A percentile compares a stretch with the other conserved stretches of the same genome.
Conservation (phyloP, 35 echinoderm and acorn worm species). For the Amphiura filiformis region DNA sequence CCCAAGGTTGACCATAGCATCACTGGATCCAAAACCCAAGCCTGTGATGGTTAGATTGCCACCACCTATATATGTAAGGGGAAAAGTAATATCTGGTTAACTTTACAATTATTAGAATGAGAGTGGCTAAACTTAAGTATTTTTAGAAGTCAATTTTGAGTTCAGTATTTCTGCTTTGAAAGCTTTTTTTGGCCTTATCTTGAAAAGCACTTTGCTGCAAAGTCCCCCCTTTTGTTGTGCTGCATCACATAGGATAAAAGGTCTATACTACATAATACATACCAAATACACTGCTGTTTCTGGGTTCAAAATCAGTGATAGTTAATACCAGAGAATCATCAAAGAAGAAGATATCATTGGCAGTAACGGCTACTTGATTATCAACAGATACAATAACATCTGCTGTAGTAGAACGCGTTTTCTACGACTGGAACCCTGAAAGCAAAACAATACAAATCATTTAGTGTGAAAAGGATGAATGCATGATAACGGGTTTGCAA, state of each 20-base stretch:
- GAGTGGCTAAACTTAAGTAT: no score
- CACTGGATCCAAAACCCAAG: slow-evolving; percentile 25
- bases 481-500: no score
- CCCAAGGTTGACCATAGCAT: slow-evolving; percentile 32
- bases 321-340: not conserved
- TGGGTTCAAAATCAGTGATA: not conserved
- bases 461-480: no score
- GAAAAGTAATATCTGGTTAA: not conserved
- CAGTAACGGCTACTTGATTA: not conserved
- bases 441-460: no score
- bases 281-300: not conserved
- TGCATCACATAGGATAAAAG: no score
- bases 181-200: no score
- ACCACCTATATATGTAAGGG: slow-evolving; percentile 41
- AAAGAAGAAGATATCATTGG: not conserved
- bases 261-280: no score
- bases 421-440: not conserved
- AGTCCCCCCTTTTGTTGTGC: no score
- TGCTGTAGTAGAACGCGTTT: not conserved
- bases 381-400: not conserved
- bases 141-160: no score
- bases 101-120: not conserved
- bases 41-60: slow-evolving; percentile 48
- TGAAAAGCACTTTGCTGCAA: no score
- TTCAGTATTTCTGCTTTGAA: no score